These are phyloP conservation scores for Drusus annulatus DNA, from an alignment of 1,140 invertebrate species.

Conservation along the genomic window DNA sequence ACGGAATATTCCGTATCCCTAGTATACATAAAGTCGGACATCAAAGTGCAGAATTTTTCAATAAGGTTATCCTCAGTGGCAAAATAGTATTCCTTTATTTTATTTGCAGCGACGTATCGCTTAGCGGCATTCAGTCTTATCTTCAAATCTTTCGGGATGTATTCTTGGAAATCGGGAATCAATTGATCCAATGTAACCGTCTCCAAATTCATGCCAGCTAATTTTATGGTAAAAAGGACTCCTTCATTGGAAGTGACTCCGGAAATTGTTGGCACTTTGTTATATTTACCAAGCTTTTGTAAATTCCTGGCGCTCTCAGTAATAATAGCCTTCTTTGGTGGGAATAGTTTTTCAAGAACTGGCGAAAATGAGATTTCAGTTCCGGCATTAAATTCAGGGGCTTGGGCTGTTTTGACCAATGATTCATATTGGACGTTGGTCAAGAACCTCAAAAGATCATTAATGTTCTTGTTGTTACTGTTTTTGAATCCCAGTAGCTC, in stretches of 20 bases:
- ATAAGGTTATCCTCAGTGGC: neutral
- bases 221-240: constrained; percentile 32
- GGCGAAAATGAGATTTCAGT: constrained; percentile 28
- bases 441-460: constrained; percentile 62
- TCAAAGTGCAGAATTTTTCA: constrained; percentile 39
- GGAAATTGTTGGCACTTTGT: constrained; percentile 55
- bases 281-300: constrained; percentile 51
- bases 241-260: constrained; percentile 58
- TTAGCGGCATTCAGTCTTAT: neutral
- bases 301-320: constrained; percentile 45
- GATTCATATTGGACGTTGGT: constrained; percentile 48
- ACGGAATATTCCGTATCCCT: constrained; percentile 28
- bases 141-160: neutral
- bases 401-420: constrained; percentile 59
- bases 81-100: constrained; percentile 54
- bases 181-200: constrained; percentile 29
- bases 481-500: constrained; percentile 68
- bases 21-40: constrained; percentile 42
- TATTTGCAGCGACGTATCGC: constrained; percentile 1
- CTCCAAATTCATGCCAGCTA: neutral
- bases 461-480: constrained; percentile 61
- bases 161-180: neutral
- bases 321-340: constrained; percentile 50
- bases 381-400: constrained; percentile 58
- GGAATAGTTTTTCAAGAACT: constrained; percentile 50